Percentiles rank a stretch among this genome's conserved stretches.
These are phyloP conservation scores for Dendrolimus punctatus DNA, from an alignment of 1,140 invertebrate genomes.

Conservation along the genomic window DNA sequence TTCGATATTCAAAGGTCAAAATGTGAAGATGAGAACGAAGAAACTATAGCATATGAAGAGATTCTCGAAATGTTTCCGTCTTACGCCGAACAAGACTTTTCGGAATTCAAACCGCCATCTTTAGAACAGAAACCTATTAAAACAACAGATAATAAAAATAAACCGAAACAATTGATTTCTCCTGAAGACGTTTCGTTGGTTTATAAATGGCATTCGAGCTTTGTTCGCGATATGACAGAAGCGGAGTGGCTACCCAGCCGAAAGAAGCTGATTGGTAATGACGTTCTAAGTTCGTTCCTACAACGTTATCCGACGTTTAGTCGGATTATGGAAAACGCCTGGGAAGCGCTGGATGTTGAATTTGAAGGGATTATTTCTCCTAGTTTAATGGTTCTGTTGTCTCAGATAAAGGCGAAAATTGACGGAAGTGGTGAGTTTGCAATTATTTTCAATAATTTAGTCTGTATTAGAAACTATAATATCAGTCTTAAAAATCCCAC, in stretches of 20 bases:
- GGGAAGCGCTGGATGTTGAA: slow-evolving; percentile 65
- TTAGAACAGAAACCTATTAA: slow-evolving; percentile 49
- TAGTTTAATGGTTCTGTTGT: slow-evolving; percentile 68
- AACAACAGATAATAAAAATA: slow-evolving; percentile 20
- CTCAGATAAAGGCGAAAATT: slow-evolving; percentile 51
- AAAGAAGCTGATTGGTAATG: slow-evolving; percentile 42
- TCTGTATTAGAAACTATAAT: too few relatives aligned
- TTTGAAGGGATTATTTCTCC: slow-evolving; percentile 71
- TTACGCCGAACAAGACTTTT: slow-evolving; percentile 79
- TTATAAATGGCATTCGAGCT: slow-evolving; percentile 75
- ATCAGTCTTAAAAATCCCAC: too few relatives aligned
- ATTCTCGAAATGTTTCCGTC: slow-evolving; percentile 85
- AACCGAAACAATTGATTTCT: slow-evolving; percentile 59
- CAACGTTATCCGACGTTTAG: slow-evolving; percentile 76
- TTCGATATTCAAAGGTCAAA: slow-evolving; percentile 63
- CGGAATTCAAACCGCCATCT: slow-evolving; percentile 71
- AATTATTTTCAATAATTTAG: not conserved
- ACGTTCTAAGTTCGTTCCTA: slow-evolving; percentile 73
- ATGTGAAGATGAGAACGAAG: slow-evolving; percentile 79
- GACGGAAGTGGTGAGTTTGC: slow-evolving; percentile 55
- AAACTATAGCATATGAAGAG: slow-evolving; percentile 80
- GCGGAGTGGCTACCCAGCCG: slow-evolving; percentile 73
- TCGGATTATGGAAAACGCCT: slow-evolving; percentile 60
- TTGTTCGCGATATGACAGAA: slow-evolving; percentile 72
- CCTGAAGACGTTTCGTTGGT: slow-evolving; percentile 74